Base-by-base conservation (phyloP, 2,888 invertebrate species). In the Allacma fusca region DNA sequence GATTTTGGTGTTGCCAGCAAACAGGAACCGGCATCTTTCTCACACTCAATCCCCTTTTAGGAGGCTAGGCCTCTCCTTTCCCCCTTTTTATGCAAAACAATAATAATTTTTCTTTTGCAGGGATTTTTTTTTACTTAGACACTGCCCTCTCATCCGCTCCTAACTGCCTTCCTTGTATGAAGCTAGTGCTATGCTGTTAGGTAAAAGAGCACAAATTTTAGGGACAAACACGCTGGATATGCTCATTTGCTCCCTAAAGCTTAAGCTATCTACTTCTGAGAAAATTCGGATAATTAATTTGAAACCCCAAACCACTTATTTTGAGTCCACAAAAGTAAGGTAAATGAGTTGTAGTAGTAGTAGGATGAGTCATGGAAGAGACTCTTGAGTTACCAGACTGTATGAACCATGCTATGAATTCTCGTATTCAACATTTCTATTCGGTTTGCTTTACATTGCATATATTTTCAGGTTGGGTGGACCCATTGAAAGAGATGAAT, bases 401-500 rank as follows among this genome's bases (percentile, higher is more conserved):
- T 12, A 62, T 57, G 62, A 23, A 28, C n/a, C 65, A 24, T 23
- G 23, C 9, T 34, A 16, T 5, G 28, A 65, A 28, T 65, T 0
- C 65, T 26, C 26, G 28, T 65, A 65, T 24, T 13, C n/a, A 28
- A 26, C 65, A 62, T 50, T 50, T 50, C n/a, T 50, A 4, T n/a
- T 13, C 2, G 50, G 50, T 50, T 50, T 50, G 34, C 34, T n/a
- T 50, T 50, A 50, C 50, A 50, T 50, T n/a, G 50, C 65, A 29
- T 28, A 26, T 16, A 65, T 65, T 65, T 65, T 65, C 26, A 65
- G 65, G 65, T 65, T 65, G 65, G 65, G 65, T 65, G 65, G 65
- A 65, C n/a, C 65, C 65, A 65, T 65, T 65, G 65, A 65, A 28
- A 29, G 65, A 12, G 65, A 65, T 29, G 65, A 26, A 62, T 26